Percentiles rank a stretch among this genome's conserved stretches.
phyloP scores from a whole-genome alignment of 2,797 vertebrate genomes.

The Oceanodroma leucorhoa region DNA sequence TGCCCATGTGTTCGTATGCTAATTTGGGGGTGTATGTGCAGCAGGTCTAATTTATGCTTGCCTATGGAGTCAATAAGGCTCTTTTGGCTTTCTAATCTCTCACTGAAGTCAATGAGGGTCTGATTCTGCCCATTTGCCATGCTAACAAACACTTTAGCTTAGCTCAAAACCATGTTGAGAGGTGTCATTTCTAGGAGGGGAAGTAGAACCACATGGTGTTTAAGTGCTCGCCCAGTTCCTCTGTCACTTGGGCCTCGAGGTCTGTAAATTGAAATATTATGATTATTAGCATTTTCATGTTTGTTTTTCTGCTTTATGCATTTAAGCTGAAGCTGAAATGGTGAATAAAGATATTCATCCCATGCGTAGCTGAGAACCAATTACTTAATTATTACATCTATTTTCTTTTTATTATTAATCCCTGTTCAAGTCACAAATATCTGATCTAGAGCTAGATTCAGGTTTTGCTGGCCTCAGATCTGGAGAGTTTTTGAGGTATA shows the following conservation, averaged over 20 bases:
- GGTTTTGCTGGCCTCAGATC: background rate
- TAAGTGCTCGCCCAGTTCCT: background rate
- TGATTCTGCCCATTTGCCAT: background rate
- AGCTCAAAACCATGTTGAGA: background rate
- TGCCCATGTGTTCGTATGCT: rapidly evolving
- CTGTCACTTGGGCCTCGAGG: background rate
- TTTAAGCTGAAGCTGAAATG: background rate
- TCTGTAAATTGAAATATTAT: background rate
- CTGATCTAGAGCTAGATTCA: background rate
- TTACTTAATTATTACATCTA: background rate
- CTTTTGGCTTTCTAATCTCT: background rate
- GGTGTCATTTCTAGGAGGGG: background rate
- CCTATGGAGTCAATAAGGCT: rapidly evolving
- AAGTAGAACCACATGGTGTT: background rate
- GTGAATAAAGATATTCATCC: background rate
- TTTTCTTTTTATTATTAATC: background rate
- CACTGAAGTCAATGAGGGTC: background rate
- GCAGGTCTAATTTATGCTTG: background rate
- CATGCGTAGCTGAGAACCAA: background rate
- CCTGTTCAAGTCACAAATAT: background rate
- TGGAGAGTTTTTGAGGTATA: background rate
- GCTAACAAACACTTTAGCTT: background rate
- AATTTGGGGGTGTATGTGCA: background rate
- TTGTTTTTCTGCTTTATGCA: background rate
- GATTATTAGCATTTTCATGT: background rate